Conservation (phyloP, 1,140 invertebrate genomes). For the Frieseomelitta varia region DNA sequence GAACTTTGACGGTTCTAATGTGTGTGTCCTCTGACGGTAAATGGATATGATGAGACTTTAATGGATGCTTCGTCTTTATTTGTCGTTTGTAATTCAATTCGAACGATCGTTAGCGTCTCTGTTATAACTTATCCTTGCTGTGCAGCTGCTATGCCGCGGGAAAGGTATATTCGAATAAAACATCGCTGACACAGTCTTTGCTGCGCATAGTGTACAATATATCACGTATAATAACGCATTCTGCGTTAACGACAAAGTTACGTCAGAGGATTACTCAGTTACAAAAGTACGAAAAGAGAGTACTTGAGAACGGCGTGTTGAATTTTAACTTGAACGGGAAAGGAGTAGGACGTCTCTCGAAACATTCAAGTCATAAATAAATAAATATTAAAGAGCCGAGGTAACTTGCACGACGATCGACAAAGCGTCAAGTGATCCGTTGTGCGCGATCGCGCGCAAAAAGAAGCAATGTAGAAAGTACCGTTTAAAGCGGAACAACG, state of each 20-base stretch:
- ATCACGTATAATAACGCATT: no score
- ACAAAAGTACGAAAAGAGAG: not conserved
- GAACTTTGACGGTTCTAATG: not conserved
- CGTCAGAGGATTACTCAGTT: not conserved
- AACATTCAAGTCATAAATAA: not conserved
- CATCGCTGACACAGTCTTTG: not conserved
- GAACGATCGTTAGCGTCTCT: not conserved
- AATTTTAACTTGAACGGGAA: not conserved
- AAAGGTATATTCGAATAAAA: not conserved
- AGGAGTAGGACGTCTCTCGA: not conserved
- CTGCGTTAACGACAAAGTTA: not conserved
- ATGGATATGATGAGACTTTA: not conserved
- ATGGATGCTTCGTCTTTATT: not conserved
- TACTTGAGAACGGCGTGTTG: no score
- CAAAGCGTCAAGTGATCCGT: conserved; percentile 16
- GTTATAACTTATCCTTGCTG: not conserved
- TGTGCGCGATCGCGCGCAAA: not conserved
- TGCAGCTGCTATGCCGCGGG: no score
- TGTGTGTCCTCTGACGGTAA: not conserved
- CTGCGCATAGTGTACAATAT: no score
- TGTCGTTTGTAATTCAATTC: not conserved
- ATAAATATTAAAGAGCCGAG: conserved; percentile 18
- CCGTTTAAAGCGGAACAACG: not conserved
- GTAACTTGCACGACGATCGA: not conserved
- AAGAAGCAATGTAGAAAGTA: not conserved